These are phyloP conservation scores for Amphiprion ocellaris DNA, from an alignment of 2,113 vertebrate species.

Conservation along the genomic window DNA sequence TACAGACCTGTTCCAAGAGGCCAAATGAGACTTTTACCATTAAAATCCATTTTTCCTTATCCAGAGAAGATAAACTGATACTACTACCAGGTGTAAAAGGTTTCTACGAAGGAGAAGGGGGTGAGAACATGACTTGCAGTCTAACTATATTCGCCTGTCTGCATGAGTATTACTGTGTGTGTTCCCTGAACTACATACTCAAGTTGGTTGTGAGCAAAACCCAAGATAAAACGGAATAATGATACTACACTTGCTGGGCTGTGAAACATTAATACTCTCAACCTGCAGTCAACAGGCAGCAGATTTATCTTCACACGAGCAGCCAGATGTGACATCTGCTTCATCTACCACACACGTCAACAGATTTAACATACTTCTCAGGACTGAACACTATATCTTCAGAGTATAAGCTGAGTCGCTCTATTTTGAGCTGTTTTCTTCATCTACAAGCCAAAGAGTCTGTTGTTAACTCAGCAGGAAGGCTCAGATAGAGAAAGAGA, in stretches of 20 bases:
- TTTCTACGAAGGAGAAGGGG: not conserved
- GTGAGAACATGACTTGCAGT: not conserved
- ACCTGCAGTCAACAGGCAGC: slow-evolving; percentile 14
- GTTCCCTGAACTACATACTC: slow-evolving; percentile 1
- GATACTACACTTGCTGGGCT: not conserved
- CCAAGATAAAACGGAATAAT: slow-evolving; percentile 32
- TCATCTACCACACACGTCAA: slow-evolving; percentile 18
- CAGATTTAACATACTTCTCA: slow-evolving; percentile 21
- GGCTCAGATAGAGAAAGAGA: slow-evolving; percentile 1
- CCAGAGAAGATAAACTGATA: too few relatives aligned
- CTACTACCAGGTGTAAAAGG: not conserved
- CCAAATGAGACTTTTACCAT: too few relatives aligned
- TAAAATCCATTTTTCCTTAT: too few relatives aligned
- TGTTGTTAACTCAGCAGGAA: slow-evolving; percentile 59
- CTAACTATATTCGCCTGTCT: not conserved
- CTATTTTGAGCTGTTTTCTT: slow-evolving; percentile 46
- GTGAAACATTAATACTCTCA: slow-evolving; percentile 26
- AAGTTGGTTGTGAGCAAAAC: not conserved
- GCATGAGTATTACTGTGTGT: not conserved
- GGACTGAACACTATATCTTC: not conserved
- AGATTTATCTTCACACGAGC: slow-evolving; percentile 18
- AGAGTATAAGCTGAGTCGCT: slow-evolving; percentile 16
- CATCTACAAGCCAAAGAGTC: slow-evolving; percentile 39
- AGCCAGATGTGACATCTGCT: not conserved
- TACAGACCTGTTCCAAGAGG: not conserved